Evolutionary conservation across 2,888 invertebrate genomes (phyloP).

Genomic region (Dendrolimus pini): DNA sequence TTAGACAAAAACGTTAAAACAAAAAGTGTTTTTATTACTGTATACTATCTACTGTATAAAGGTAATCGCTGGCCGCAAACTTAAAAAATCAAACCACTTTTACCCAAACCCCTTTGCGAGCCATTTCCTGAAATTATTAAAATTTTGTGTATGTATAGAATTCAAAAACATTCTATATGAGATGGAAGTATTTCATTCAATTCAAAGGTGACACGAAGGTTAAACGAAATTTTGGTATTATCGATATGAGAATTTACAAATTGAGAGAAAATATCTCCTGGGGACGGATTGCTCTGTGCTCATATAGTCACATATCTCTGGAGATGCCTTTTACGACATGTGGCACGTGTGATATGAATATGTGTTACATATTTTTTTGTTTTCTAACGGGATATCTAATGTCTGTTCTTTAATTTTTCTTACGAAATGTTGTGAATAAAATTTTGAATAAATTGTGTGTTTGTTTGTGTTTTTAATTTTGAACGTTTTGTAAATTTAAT

Average conservation of each 20-base stretch:
- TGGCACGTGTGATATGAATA: background rate
- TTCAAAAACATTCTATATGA: background rate
- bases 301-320: conserved; percentile 16
- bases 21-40: too few species aligned
- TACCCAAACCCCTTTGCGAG: too few species aligned
- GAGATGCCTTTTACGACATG: conserved; percentile 18
- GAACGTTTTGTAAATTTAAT: too few species aligned
- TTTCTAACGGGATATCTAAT: background rate
- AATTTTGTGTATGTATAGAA: too few species aligned
- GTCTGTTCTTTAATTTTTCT: background rate
- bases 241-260: conserved; percentile 27
- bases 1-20: too few species aligned
- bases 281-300: conserved; percentile 10
- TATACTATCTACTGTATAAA: too few species aligned
- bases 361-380: background rate
- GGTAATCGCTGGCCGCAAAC: too few species aligned
- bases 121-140: too few species aligned
- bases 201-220: conserved; percentile 15
- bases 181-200: conserved; percentile 12
- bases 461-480: too few species aligned
- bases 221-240: conserved; percentile 19
- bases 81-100: too few species aligned
- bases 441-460: too few species aligned
- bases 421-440: background rate
- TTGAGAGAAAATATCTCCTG: conserved; percentile 27